Conservation (phyloP, 1,140 invertebrate species). For the Drosophila sp. region DNA sequence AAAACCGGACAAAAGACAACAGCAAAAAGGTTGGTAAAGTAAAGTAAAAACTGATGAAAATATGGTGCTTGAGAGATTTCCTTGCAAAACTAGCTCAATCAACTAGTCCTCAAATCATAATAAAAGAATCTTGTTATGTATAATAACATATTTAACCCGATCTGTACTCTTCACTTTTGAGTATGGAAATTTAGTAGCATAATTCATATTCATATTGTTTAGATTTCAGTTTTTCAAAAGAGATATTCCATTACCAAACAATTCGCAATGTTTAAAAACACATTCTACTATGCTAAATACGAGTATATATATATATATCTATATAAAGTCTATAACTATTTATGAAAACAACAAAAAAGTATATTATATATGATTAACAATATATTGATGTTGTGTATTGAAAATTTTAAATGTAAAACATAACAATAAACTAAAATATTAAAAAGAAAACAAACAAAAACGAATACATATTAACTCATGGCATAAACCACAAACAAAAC, state of each 20-base stretch:
- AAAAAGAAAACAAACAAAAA: constrained; percentile 50
- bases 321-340: constrained; percentile 73
- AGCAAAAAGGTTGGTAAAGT: constrained; percentile 11
- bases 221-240: constrained; percentile 10
- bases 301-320: constrained; percentile 39
- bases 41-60: constrained; percentile 41
- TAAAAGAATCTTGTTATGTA: constrained; percentile 17
- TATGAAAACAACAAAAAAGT: constrained; percentile 45
- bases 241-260: constrained; percentile 6
- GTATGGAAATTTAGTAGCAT: neutral
- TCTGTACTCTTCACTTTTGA: neutral
- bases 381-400: constrained; percentile 83
- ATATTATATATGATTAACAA: constrained; percentile 77
- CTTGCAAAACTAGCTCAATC: constrained; percentile 44
- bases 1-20: neutral
- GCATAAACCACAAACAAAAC: constrained; percentile 51
- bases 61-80: constrained; percentile 69
- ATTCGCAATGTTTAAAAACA: constrained; percentile 58
- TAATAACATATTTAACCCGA: neutral
- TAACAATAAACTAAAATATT: constrained; percentile 58
- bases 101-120: constrained; percentile 22
- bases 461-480: constrained; percentile 61
- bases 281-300: constrained; percentile 60
- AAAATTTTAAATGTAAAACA: constrained; percentile 80
- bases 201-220: constrained; percentile 1